phyloP scores from a whole-genome alignment of 2,888 invertebrate species.

The Aradus depressus region DNA sequence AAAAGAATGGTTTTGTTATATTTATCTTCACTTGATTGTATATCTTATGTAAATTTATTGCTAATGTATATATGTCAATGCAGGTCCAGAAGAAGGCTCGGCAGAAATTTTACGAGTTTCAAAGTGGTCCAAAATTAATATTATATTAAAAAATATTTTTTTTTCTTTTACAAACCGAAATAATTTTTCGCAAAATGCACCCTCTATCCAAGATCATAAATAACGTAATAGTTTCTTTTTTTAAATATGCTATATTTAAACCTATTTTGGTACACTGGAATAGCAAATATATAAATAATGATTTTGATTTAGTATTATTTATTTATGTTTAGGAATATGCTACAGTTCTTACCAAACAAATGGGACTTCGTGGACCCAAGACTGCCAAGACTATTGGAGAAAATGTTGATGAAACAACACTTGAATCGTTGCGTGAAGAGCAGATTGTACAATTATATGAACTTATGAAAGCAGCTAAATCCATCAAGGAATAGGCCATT shows the following conservation, averaged over 20 bases:
- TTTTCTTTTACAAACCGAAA: too few species aligned
- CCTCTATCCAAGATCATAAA: conserved; percentile 19
- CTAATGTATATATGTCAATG: too few species aligned
- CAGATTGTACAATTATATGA: conserved; percentile 78
- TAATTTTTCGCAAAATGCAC: too few species aligned
- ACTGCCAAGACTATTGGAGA: conserved; percentile 51
- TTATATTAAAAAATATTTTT: too few species aligned
- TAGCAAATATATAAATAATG: neutral
- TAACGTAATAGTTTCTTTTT: conserved; percentile 7
- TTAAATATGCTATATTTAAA: conserved; percentile 14
- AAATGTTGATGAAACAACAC: conserved; percentile 46
- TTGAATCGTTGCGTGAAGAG: conserved; percentile 65
- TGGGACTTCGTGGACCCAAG: conserved; percentile 52
- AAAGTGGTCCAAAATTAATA: too few species aligned
- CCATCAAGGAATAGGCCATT: neutral
- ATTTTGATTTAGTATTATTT: neutral
- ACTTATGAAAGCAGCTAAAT: conserved; percentile 56
- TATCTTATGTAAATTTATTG: too few species aligned
- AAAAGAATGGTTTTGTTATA: too few species aligned
- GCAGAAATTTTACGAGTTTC: too few species aligned
- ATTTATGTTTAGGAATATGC: conserved; percentile 56
- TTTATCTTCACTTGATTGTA: too few species aligned
- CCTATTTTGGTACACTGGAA: neutral
- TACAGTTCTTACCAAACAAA: conserved; percentile 57
- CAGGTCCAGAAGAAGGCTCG: too few species aligned